Conservation (phyloP, 1,140 invertebrate genomes). For the Rhizoglyphus robini region DNA sequence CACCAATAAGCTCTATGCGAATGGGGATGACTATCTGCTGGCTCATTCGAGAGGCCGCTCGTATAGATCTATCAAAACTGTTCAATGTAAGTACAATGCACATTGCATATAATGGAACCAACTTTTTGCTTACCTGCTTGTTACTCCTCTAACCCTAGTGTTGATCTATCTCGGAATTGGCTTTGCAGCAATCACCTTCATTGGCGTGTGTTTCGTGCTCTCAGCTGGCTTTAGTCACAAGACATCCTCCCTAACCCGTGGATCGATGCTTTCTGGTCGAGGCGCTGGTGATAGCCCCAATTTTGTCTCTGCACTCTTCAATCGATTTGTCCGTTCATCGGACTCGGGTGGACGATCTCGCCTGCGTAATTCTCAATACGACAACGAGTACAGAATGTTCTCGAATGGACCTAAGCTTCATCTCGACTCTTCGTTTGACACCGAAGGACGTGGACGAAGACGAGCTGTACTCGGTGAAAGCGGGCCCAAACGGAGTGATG, state of each 20-base stretch:
- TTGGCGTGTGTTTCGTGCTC: background rate
- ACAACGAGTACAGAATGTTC: background rate
- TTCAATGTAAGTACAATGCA: too few species aligned
- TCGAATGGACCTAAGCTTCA: background rate
- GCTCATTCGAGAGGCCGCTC: background rate
- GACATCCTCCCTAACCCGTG: too few species aligned
- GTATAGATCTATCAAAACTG: too few species aligned
- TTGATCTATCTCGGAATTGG: background rate
- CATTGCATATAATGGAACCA: too few species aligned
- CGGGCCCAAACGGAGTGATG: background rate
- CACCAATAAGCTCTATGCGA: background rate
- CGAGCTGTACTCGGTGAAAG: background rate
- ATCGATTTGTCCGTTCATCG: background rate
- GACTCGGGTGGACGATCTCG: background rate
- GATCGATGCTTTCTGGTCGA: too few species aligned
- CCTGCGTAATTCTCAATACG: background rate
- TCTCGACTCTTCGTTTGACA: conserved; percentile 3
- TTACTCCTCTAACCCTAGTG: too few species aligned
- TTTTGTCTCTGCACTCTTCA: too few species aligned
- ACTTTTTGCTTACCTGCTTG: too few species aligned
- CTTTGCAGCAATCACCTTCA: background rate
- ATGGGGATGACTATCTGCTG: background rate
- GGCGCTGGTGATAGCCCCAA: too few species aligned
- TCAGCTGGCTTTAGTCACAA: background rate
- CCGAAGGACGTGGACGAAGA: background rate